These are phyloP conservation scores for Eonycteris spelaea DNA, from an alignment of 2,113 vertebrate genomes.

Conservation along the genomic window DNA sequence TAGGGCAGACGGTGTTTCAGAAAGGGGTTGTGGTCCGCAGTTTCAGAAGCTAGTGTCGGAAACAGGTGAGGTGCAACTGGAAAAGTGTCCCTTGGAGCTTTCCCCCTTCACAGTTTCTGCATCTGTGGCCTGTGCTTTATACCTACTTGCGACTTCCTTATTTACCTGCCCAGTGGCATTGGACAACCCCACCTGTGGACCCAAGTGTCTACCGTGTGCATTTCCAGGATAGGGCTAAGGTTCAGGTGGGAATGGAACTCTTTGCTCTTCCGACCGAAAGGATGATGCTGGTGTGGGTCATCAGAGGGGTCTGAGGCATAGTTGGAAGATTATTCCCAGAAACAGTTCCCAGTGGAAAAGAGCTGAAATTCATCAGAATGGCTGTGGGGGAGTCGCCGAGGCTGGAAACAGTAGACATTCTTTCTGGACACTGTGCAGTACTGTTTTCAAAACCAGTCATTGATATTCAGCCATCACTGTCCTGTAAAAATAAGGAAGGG, in stretches of 20 bases:
- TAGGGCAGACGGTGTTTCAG: fast-evolving
- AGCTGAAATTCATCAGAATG: neutral
- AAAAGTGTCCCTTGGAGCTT: neutral
- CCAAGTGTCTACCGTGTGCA: fast-evolving
- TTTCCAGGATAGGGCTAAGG: neutral
- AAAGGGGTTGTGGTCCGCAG: neutral
- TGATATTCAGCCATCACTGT: neutral
- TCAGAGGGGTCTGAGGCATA: neutral
- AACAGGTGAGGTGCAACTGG: neutral
- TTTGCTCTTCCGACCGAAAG: fast-evolving
- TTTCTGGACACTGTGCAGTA: neutral
- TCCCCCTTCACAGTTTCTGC: neutral
- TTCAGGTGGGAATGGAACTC: neutral
- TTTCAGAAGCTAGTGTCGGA: too few relatives aligned
- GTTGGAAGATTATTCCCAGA: neutral
- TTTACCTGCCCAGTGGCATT: neutral
- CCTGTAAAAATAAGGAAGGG: neutral
- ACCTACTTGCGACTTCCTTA: too few relatives aligned
- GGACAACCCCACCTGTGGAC: neutral
- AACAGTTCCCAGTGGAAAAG: neutral
- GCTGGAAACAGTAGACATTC: fast-evolving
- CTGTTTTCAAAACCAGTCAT: neutral
- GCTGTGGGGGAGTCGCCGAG: neutral
- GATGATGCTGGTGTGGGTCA: neutral
- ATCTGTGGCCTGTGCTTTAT: neutral